These are phyloP conservation scores for Taphrorychus bicolor DNA, from an alignment of 2,888 invertebrate species.

Conservation along the genomic window DNA sequence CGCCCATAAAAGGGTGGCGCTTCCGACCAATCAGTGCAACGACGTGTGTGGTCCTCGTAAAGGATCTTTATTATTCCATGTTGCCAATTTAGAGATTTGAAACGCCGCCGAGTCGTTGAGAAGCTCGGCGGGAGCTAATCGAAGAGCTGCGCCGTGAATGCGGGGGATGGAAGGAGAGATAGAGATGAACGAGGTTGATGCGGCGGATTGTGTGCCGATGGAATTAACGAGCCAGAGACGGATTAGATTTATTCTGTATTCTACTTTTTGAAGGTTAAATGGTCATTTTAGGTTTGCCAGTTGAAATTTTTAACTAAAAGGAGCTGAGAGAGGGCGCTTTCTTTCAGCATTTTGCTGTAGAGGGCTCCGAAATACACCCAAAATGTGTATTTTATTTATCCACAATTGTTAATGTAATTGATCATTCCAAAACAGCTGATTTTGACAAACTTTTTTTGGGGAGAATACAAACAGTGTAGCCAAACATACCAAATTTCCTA, in stretches of 20 bases:
- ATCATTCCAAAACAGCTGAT: too few species aligned
- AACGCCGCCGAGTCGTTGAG: slow-evolving; percentile 45
- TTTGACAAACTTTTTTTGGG: too few species aligned
- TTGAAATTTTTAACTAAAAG: too few species aligned
- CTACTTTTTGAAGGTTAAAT: neutral
- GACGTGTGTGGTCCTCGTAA: slow-evolving; percentile 62
- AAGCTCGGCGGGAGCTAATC: slow-evolving; percentile 50
- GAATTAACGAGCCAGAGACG: slow-evolving; percentile 24
- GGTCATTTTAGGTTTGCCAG: too few species aligned
- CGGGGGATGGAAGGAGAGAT: slow-evolving; percentile 22
- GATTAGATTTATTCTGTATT: neutral
- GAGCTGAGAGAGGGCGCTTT: too few species aligned
- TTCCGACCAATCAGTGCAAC: slow-evolving; percentile 57
- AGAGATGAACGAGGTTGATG: slow-evolving; percentile 26
- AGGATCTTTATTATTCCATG: slow-evolving; percentile 60
- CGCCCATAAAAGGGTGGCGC: slow-evolving; percentile 47
- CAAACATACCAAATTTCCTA: too few species aligned
- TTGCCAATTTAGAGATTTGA: slow-evolving; percentile 60
- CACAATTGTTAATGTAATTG: too few species aligned
- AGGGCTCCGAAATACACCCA: too few species aligned
- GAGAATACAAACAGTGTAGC: too few species aligned
- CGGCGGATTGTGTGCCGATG: slow-evolving; percentile 26
- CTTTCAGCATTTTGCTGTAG: too few species aligned
- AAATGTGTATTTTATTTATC: too few species aligned
- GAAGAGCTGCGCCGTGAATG: slow-evolving; percentile 29